Evolutionary conservation across 2,113 vertebrate species (phyloP).

Genomic region (Etia nguti): DNA sequence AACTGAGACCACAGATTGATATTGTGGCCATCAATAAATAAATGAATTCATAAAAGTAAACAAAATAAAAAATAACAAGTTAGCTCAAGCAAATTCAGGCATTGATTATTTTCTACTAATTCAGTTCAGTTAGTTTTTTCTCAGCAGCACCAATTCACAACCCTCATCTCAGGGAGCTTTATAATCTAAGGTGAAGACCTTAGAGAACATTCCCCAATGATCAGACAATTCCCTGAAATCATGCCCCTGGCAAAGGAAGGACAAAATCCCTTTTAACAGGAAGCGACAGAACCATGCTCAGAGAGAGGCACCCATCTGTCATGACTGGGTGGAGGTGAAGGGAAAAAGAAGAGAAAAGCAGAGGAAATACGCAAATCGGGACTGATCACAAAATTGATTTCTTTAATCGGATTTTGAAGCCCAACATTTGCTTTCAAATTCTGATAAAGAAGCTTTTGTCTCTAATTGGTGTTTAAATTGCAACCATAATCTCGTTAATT

Average conservation of each 20-base stretch:
- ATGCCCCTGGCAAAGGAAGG: background rate
- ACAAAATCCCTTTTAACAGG: background rate
- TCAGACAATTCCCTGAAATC: background rate
- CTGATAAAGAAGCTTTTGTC: background rate
- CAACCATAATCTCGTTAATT: background rate
- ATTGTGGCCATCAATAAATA: background rate
- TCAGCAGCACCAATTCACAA: background rate
- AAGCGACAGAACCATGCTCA: rapidly evolving
- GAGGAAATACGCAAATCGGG: background rate
- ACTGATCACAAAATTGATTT: background rate
- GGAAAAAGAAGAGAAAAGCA: background rate
- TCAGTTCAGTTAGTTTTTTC: background rate
- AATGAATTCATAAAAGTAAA: background rate
- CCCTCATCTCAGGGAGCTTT: background rate
- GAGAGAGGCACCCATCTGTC: background rate
- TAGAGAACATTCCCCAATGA: background rate
- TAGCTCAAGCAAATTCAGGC: background rate
- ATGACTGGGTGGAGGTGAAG: background rate
- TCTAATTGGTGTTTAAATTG: background rate
- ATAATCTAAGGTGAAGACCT: background rate
- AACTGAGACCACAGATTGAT: background rate
- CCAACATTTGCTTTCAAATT: background rate
- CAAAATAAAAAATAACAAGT: background rate
- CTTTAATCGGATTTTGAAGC: background rate
- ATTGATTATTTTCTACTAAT: background rate